Conservation (phyloP, 1,140 invertebrate species). For the Drosophila triauraria region DNA sequence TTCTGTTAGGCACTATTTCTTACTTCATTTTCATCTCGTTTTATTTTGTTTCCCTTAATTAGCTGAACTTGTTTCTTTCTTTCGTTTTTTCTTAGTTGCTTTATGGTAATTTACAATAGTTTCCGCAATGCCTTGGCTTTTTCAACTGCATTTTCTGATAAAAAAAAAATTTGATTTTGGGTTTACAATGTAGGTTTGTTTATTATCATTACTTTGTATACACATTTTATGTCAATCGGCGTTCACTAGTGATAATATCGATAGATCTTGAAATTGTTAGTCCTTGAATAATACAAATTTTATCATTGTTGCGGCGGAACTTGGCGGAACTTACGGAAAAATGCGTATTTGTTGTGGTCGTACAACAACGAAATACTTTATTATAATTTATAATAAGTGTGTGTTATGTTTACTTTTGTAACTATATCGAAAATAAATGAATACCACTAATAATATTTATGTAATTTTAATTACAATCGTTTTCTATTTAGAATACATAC, state of each 20-base stretch:
- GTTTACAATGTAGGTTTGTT: conserved; percentile 7
- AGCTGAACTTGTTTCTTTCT: conserved; percentile 1
- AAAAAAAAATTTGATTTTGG: background rate
- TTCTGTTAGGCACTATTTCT: conserved; percentile 77
- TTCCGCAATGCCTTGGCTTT: background rate
- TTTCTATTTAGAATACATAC: conserved; percentile 74
- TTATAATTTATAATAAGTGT: conserved; percentile 74
- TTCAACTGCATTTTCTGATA: conserved; percentile 22
- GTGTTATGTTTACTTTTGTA: conserved; percentile 33
- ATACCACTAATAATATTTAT: conserved; percentile 37
- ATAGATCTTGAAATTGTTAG: conserved; percentile 11
- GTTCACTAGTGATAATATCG: conserved; percentile 7
- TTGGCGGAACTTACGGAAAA: conserved; percentile 55
- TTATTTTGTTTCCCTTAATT: conserved; percentile 11
- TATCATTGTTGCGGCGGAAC: conserved; percentile 1
- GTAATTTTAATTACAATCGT: conserved; percentile 60
- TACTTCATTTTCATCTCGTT: conserved; percentile 29
- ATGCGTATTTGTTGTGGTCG: conserved; percentile 74
- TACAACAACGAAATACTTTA: conserved; percentile 71
- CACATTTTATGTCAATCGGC: conserved; percentile 11
- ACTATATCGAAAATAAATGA: conserved; percentile 32
- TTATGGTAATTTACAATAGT: conserved; percentile 14
- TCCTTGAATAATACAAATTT: background rate
- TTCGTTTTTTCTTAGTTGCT: background rate
- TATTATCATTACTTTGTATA: conserved; percentile 12